Percentiles rank a stretch among this genome's conserved stretches.
Conservation (phyloP, 2,888 invertebrate genomes). For the Tyria jacobaeae region DNA sequence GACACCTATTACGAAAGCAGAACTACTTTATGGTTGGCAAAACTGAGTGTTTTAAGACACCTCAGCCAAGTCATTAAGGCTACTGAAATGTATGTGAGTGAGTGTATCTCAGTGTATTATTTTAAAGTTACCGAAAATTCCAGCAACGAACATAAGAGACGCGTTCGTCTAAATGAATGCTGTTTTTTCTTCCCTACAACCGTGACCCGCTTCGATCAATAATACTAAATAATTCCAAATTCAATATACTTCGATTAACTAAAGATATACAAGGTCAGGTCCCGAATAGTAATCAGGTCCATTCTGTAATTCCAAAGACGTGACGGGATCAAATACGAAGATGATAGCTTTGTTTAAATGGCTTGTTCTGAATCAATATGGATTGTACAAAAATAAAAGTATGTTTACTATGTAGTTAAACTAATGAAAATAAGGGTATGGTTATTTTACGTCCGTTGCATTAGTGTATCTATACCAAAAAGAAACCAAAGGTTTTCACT, state of each 20-base stretch:
- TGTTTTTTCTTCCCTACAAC: not conserved
- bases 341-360: conserved; percentile 13
- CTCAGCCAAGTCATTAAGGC: too few relatives aligned
- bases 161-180: conserved; percentile 16
- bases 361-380: not conserved
- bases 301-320: conserved; percentile 14
- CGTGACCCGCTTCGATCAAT: conserved; percentile 22
- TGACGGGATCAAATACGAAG: conserved; percentile 14
- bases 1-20: too few relatives aligned
- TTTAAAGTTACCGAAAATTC: not conserved
- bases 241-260: conserved; percentile 18
- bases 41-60: not conserved
- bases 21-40: too few relatives aligned
- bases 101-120: too few relatives aligned
- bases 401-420: not conserved
- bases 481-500: too few relatives aligned
- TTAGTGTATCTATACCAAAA: too few relatives aligned
- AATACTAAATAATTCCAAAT: conserved; percentile 35
- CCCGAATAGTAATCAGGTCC: conserved; percentile 18
- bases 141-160: not conserved
- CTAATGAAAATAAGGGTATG: too few relatives aligned
- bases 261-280: conserved; percentile 16
- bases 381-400: not conserved
- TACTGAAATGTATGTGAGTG: too few relatives aligned
- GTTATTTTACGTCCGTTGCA: too few relatives aligned